Conservation (phyloP, 2,113 vertebrate genomes). For the Centropristis striata region DNA sequence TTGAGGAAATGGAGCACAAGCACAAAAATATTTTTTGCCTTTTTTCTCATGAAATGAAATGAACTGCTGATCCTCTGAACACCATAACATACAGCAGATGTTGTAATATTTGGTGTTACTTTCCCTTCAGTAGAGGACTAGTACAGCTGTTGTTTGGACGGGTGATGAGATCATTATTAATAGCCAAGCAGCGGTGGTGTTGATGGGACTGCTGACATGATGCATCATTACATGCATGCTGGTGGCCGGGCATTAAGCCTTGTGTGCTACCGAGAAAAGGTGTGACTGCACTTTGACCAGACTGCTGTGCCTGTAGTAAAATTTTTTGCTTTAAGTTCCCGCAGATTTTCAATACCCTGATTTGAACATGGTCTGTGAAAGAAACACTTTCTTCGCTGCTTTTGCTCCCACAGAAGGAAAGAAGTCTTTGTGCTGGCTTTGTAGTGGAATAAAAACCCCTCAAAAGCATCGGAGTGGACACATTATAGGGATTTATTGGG, state of each 20-base stretch:
- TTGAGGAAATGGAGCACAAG: constrained; percentile 1
- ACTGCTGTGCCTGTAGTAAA: constrained; percentile 31
- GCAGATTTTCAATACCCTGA: constrained; percentile 71
- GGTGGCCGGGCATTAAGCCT: constrained; percentile 51
- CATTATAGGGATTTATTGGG: constrained; percentile 48
- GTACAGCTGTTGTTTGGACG: background rate
- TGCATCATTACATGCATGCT: constrained; percentile 54
- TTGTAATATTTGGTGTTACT: constrained; percentile 16
- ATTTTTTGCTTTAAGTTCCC: constrained; percentile 55
- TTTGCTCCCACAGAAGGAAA: constrained; percentile 45
- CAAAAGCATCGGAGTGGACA: constrained; percentile 34
- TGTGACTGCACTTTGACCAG: constrained; percentile 31
- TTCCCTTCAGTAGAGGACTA: constrained; percentile 15
- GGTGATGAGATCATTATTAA: constrained; percentile 24
- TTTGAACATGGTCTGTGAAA: constrained; percentile 53
- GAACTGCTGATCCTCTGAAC: constrained; percentile 25
- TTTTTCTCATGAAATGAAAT: constrained; percentile 11
- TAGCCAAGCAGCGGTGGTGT: background rate
- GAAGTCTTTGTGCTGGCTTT: constrained; percentile 78
- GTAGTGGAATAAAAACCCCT: constrained; percentile 55
- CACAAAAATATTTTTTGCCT: background rate
- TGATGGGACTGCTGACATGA: constrained; percentile 21
- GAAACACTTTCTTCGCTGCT: constrained; percentile 38
- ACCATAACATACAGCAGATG: background rate
- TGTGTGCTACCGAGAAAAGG: constrained; percentile 48